Conservation (phyloP, 1,140 invertebrate species). For the Bombus terrestris region DNA sequence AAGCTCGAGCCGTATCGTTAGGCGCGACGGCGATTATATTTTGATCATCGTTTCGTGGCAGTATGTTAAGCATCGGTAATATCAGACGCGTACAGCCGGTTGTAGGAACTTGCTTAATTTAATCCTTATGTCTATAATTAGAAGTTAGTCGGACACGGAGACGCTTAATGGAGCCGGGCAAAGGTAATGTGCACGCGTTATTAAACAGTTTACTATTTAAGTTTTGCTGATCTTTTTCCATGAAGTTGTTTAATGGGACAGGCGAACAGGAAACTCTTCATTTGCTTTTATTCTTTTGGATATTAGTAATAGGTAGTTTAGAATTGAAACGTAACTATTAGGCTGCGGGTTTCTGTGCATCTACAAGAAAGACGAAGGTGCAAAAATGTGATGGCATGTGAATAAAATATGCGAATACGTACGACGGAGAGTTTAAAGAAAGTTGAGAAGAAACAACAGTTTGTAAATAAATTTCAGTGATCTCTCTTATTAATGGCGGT, state of each 20-base stretch:
- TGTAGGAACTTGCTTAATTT: background rate
- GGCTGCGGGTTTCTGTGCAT: no score
- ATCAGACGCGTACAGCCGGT: background rate
- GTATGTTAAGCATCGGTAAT: background rate
- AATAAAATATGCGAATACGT: no score
- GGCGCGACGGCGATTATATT: slow-evolving; percentile 26
- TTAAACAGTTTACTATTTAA: background rate
- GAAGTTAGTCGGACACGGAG: background rate
- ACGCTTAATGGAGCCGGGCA: background rate
- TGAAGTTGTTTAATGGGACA: background rate
- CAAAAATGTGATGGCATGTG: no score
- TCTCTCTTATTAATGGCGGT: no score
- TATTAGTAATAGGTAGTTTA: background rate
- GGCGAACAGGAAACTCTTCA: background rate
- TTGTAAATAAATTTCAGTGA: no score
- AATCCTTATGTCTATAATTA: slow-evolving; percentile 27
- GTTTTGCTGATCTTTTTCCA: background rate
- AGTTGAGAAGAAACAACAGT: no score
- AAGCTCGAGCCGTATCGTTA: background rate
- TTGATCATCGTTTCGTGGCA: slow-evolving; percentile 20
- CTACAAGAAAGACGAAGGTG: background rate
- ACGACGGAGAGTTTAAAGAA: no score
- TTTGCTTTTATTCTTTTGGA: background rate
- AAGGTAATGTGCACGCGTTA: background rate
- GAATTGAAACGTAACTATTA: background rate